Evolutionary conservation across 1,140 invertebrate species (phyloP), one percentile per base, ranked within the genome.

Genomic region (Liolophura sinensis): DNA sequence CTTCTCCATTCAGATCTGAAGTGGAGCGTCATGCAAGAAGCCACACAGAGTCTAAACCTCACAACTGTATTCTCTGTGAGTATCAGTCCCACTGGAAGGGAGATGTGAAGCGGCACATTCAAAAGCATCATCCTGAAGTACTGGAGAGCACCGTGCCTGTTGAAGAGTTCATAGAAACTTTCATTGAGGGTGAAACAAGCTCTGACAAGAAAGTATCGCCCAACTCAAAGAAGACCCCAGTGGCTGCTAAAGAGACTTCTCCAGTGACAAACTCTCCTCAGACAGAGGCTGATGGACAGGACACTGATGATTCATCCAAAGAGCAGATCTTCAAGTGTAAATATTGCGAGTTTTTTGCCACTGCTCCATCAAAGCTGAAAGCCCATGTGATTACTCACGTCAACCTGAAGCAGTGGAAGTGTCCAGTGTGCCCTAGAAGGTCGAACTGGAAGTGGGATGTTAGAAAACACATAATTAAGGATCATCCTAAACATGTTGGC

Each of bases 51-150:
- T 77, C 80, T 27, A 84, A 84, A 69, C 78, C 82, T 14, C 82
- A 78, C 65, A 73, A 70, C 31, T 85, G 84, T 69, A 69, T 71
- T 7, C 69, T 78, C 58, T 85, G 83, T 69, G 65, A 74, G 4
- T 85, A 84, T 65, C 77, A 80, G 48, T 80, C 81, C 0, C 74
- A 79, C 62, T 85, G 86, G 82, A 86, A 85, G 67, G 84, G 84
- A 7, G 85, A 86, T 52, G 81, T 87, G 22, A 78, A 83, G 31
- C 72, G 83, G 11, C 86, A 86, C 62, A 69, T 86, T 54, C 80
- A 83, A 62, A 82, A 83, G 40, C 76, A 85, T 73, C 85, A 86
- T 77, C 71, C 73, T 25, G 70, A 68, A 24, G 60, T 74, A 11
- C 72, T 79, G 56, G 31, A 40, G 31, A 40, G 31, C 9, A 40